These are phyloP conservation scores for Henicopernis longicauda DNA, from an alignment of 2,113 vertebrate species.

Conservation along the genomic window DNA sequence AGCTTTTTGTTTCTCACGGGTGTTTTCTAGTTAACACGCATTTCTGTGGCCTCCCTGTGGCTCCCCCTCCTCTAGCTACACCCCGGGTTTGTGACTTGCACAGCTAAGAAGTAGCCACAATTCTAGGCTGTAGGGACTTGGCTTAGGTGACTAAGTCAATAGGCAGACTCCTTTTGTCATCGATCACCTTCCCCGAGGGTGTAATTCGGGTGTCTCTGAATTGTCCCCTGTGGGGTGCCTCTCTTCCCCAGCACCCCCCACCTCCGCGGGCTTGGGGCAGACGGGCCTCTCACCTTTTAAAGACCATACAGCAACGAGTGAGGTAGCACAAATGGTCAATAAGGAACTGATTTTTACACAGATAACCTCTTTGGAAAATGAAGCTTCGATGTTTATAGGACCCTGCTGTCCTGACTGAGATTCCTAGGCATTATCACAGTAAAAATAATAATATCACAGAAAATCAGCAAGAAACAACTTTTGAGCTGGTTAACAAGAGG, in stretches of 20 bases:
- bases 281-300: neutral
- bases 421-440: neutral
- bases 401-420: neutral
- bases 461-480: neutral
- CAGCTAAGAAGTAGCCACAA: neutral
- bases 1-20: neutral
- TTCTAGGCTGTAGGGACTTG: neutral
- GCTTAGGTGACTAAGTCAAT: neutral
- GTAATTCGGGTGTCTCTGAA: neutral
- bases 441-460: neutral
- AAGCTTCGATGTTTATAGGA: neutral
- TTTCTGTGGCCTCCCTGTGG: neutral
- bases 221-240: neutral
- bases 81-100: neutral
- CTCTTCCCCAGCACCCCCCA: neutral
- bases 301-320: neutral
- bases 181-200: fast-evolving
- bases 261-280: neutral
- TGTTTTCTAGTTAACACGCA: neutral
- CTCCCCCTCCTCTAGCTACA: neutral
- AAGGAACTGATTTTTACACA: neutral
- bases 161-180: neutral
- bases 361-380: neutral
- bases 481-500: neutral
- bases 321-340: neutral